Evolutionary conservation across 2,888 invertebrate genomes (phyloP).

Genomic region (Ellobium chinense): DNA sequence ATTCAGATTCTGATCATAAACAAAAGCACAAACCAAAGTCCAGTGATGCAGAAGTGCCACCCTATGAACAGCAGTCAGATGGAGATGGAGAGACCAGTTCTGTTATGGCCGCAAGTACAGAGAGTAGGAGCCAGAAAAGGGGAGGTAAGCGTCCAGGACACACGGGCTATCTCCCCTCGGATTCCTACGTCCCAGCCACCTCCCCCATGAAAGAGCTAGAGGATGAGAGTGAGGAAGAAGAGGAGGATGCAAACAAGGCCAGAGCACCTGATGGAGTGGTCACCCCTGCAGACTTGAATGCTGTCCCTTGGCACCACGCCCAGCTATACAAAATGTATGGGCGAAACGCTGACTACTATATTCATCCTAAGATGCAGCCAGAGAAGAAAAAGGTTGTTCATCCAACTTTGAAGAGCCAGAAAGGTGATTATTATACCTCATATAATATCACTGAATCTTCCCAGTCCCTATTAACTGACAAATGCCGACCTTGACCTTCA

Average conservation of each 20-base stretch:
- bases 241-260: background rate
- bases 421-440: conserved; percentile 52
- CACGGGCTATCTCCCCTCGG: background rate
- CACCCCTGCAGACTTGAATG: conserved; percentile 10
- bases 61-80: background rate
- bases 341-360: conserved; percentile 70
- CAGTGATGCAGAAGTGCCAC: background rate
- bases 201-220: conserved; percentile 40
- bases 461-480: no score
- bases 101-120: background rate
- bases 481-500: no score
- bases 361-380: conserved; percentile 70
- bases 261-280: background rate
- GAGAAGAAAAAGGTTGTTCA: conserved; percentile 57
- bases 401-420: conserved; percentile 51
- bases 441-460: no score
- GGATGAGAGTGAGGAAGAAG: conserved; percentile 4
- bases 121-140: background rate
- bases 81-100: background rate
- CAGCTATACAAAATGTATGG: conserved; percentile 74
- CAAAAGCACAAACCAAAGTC: background rate
- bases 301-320: conserved; percentile 62
- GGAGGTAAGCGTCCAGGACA: background rate
- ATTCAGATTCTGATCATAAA: conserved; percentile 22
- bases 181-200: conserved; percentile 8